A percentile compares a stretch with the other conserved stretches of the same genome.
Conservation (phyloP, 1,140 invertebrate species). For the Drosophila novamexicana region DNA sequence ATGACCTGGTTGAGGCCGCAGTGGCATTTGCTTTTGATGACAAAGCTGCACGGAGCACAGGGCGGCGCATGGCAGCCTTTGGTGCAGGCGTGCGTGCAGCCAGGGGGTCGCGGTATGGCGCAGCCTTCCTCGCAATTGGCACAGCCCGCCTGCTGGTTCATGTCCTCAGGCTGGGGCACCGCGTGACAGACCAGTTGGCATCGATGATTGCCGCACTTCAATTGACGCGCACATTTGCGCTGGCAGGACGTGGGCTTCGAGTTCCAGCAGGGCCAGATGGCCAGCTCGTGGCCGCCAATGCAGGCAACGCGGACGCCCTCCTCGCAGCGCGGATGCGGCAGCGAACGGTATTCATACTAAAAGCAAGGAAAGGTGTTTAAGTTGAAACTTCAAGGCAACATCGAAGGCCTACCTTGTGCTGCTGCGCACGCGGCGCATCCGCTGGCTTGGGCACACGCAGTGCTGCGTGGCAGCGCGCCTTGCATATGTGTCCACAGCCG, state of each 20-base stretch:
- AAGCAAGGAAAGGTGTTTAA: background rate
- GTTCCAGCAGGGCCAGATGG: slow-evolving; percentile 90
- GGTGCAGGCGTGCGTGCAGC: slow-evolving; percentile 92
- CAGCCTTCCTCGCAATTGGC: slow-evolving; percentile 90
- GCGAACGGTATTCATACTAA: slow-evolving; percentile 87
- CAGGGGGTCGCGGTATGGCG: slow-evolving; percentile 87
- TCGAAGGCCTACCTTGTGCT: slow-evolving; percentile 42
- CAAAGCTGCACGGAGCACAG: slow-evolving; percentile 89
- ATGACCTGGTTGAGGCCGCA: slow-evolving; percentile 91
- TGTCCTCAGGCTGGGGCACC: slow-evolving; percentile 82
- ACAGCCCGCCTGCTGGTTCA: slow-evolving; percentile 86
- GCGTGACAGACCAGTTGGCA: slow-evolving; percentile 92
- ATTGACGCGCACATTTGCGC: slow-evolving; percentile 81
- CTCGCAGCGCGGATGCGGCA: slow-evolving; percentile 90
- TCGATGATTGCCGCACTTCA: slow-evolving; percentile 91
- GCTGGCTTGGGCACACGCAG: slow-evolving; percentile 86
- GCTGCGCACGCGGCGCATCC: slow-evolving; percentile 18
- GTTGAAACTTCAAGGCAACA: background rate
- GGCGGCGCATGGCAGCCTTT: slow-evolving; percentile 90
- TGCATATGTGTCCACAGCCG: slow-evolving; percentile 92
- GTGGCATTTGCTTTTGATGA: slow-evolving; percentile 91
- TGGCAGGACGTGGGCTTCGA: slow-evolving; percentile 90
- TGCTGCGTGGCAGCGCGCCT: slow-evolving; percentile 91
- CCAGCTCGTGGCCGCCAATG: slow-evolving; percentile 92
- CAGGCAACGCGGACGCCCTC: slow-evolving; percentile 90